Evolutionary conservation across 1,140 invertebrate species (phyloP), one percentile per base, ranked within the genome.

Genomic region (Sycophila sp.): DNA sequence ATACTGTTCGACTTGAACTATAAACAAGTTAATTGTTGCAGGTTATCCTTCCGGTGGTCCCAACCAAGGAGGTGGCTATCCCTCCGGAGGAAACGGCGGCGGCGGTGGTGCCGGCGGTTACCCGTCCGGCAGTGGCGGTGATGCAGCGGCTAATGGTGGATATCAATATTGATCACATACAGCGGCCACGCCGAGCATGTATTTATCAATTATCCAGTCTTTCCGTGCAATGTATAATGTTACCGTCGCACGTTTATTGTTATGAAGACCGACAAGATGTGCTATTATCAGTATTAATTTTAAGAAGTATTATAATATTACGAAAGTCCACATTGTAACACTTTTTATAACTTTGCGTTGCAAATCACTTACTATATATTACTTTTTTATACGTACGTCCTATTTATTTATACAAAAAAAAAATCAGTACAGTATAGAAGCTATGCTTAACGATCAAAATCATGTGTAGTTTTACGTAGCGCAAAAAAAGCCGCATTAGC

Each of bases 151-250:
- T 36, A 85, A 85, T 73, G 83, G 82, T 69, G 84, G 83, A 78
- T 85, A 86, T 77, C 83, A 85, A 76, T 86, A 86, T 73, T 85
- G 77, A 85, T 75, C 65, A 65, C 71, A 49, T 69, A 73, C 71
- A 58, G n/a, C n/a, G n/a, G n/a, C 53, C 65, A 73, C 64, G 40
- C 53, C 72, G 55, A 72, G 66, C 55, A 51, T 68, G 60, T 64
- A 64, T 59, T n/a, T 49, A 65, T 60, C 32, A 32, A 63, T n/a
- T 19, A 40, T 32, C 19, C 32, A 59, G 32, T 65, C 34, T 49
- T 22, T 17, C 49, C 19, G 17, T 66, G 42, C 59, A 66, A 65
- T 60, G 22, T 71, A 51, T 71, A 71, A 51, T 71, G 24, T 71
- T 51, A 22, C 49, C 11, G 22, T 53, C 53, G 51, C 19, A 66